These are phyloP conservation scores for Coelopa pilipes DNA, from an alignment of 2,888 invertebrate species.

Conservation along the genomic window DNA sequence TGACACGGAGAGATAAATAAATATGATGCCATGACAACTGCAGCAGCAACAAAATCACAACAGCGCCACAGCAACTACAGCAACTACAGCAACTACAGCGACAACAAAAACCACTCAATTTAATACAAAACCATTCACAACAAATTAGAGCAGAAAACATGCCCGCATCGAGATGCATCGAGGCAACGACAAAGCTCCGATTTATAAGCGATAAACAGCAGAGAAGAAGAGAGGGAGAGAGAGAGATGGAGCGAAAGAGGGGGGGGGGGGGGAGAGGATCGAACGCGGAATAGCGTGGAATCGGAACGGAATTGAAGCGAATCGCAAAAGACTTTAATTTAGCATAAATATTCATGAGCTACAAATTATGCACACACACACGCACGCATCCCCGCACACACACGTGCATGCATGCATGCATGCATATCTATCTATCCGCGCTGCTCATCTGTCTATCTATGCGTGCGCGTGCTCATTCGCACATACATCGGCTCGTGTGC, in stretches of 20 bases:
- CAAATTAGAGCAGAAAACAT: slow-evolving; percentile 8
- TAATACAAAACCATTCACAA: neutral
- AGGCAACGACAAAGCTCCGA: neutral
- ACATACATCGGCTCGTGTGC: neutral
- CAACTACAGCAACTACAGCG: neutral
- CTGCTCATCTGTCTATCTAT: neutral
- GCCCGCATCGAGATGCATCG: neutral
- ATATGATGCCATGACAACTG: neutral
- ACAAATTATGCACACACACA: neutral
- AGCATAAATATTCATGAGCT: slow-evolving; percentile 19
- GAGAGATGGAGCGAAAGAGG: neutral
- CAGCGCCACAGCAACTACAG: neutral
- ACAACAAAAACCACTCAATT: neutral
- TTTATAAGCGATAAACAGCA: neutral
- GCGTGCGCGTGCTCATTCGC: neutral
- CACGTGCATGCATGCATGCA: too few species aligned
- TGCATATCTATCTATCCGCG: neutral
- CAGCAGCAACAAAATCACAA: neutral
- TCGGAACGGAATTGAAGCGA: neutral
- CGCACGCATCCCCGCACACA: too few species aligned
- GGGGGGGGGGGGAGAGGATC: too few species aligned
- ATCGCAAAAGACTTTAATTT: slow-evolving; percentile 10
- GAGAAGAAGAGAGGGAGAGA: neutral
- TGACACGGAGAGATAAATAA: slow-evolving; percentile 1
- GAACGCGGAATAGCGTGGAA: neutral